phyloP scores from a whole-genome alignment of 2,797 vertebrate species.

The Serranus cabrilla region DNA sequence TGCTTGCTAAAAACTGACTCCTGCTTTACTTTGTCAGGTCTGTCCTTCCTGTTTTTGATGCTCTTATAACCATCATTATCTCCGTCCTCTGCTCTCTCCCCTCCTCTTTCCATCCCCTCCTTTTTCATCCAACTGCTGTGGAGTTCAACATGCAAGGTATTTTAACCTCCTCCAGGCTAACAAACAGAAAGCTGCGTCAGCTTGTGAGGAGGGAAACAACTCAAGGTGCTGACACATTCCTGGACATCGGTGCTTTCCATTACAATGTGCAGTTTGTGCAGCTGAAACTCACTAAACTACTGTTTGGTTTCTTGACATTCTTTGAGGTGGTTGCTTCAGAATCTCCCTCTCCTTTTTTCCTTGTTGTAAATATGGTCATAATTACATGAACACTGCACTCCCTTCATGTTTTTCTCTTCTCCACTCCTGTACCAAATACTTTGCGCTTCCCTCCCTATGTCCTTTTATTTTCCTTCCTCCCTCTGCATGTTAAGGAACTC shows the following conservation, averaged over 20 bases:
- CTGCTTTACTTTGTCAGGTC: neutral
- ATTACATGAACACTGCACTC: slow-evolving; percentile 23
- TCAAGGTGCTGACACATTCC: slow-evolving; percentile 30
- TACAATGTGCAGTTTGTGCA: neutral
- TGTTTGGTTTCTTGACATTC: slow-evolving; percentile 5
- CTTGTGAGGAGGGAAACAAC: slow-evolving; percentile 18
- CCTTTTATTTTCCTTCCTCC: slow-evolving; percentile 14
- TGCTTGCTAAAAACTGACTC: too few species aligned
- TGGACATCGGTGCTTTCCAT: neutral
- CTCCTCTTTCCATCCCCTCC: neutral
- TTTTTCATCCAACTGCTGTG: neutral
- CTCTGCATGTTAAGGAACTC: neutral
- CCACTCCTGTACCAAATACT: neutral
- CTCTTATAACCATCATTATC: neutral
- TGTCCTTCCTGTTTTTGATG: neutral
- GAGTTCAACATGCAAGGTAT: neutral
- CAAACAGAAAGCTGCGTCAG: slow-evolving; percentile 27
- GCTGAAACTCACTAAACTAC: neutral
- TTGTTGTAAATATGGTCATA: slow-evolving; percentile 8
- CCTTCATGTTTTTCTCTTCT: neutral
- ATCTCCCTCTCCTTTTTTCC: neutral
- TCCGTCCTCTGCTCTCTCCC: neutral
- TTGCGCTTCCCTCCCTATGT: slow-evolving; percentile 3
- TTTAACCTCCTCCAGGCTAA: slow-evolving; percentile 9
- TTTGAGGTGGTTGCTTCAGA: neutral